Base-by-base conservation (phyloP, 2,888 invertebrate genomes). In the Frankliniella fusca region DNA sequence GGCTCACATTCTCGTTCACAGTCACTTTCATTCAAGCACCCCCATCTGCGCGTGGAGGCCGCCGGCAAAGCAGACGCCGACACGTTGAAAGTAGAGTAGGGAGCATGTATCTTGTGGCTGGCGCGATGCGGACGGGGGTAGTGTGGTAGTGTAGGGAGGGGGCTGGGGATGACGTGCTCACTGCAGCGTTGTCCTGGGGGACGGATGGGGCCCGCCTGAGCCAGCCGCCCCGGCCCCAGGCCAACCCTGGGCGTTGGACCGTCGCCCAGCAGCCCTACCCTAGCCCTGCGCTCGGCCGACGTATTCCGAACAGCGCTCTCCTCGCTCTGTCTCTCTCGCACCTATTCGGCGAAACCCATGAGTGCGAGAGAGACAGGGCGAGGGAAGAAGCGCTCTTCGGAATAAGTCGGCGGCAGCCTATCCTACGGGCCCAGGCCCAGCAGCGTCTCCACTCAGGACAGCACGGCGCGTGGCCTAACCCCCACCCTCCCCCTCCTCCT, bases 1-100 rank as follows among this genome's bases (percentile, higher is more conserved):
- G 65, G 70, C 70, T 7, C 70, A 65, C 65, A 65, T 65, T 65
- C 65, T 9, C 65, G n/a, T 65, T 65, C 65, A 65, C 65, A 65
- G 54, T 70, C 70, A 70, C 70, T 70, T 70, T 70, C 70, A 23
- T n/a, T 70, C 38, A 20, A 23, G 70, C 70, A 8, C n/a, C n/a
- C n/a, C 70, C 9, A 5, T 15, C 11, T 11, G 11, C 23, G 23
- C 65, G 8, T n/a, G 0, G 18, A 20, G n/a, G 70, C 70, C 3
- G 65, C n/a, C 5, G 70, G n/a, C 23, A 3, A 23, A 11, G n/a
- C n/a, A 20, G 70, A 20, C 70, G 23, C 11, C 70, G 20, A 7
- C 9, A 0, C 70, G 10, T 10, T 20, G 18, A 9, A 9, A 18
- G 23, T 7, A 11, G 70, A 20, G 23, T n/a, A 20, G 70, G 8